Conservation (phyloP, 2,888 invertebrate genomes). For the Pachymerium ferrugineum region DNA sequence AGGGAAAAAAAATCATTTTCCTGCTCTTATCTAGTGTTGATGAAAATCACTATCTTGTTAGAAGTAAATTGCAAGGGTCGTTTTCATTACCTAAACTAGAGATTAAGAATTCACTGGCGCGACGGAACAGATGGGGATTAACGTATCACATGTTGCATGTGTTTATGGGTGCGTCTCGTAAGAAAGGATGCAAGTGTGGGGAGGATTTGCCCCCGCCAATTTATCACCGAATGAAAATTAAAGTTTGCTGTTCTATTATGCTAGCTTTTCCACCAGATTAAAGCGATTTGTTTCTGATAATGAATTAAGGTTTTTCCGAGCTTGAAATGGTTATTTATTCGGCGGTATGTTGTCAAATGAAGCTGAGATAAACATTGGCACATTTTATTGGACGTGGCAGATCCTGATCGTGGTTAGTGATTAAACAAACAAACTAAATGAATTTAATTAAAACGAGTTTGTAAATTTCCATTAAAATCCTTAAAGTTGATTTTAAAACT, state of each 20-base stretch:
- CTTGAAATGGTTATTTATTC: conserved; percentile 8
- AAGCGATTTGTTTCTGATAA: conserved; percentile 3
- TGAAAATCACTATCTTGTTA: conserved; percentile 13
- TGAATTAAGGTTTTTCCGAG: conserved; percentile 3
- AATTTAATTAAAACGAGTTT: background rate
- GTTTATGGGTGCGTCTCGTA: background rate
- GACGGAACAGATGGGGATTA: background rate
- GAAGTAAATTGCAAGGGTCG: background rate
- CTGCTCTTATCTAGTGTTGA: background rate
- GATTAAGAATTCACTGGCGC: background rate
- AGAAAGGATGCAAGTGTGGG: background rate
- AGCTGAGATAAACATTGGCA: background rate
- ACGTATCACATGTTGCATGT: conserved; percentile 1
- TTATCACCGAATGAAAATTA: conserved; percentile 2
- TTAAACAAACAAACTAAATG: background rate
- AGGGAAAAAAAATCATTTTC: background rate
- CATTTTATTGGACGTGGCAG: too few species aligned
- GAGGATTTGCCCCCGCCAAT: background rate
- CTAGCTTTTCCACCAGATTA: background rate
- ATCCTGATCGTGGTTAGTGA: background rate
- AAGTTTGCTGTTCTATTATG: background rate
- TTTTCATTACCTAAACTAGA: background rate
- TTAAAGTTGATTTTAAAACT: too few species aligned
- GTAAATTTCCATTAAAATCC: background rate
- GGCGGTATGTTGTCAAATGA: background rate